Percentiles rank a stretch among this genome's conserved stretches.
These are phyloP conservation scores for Lycodopsis pacificus DNA, from an alignment of 2,797 vertebrate genomes.

Conservation along the genomic window DNA sequence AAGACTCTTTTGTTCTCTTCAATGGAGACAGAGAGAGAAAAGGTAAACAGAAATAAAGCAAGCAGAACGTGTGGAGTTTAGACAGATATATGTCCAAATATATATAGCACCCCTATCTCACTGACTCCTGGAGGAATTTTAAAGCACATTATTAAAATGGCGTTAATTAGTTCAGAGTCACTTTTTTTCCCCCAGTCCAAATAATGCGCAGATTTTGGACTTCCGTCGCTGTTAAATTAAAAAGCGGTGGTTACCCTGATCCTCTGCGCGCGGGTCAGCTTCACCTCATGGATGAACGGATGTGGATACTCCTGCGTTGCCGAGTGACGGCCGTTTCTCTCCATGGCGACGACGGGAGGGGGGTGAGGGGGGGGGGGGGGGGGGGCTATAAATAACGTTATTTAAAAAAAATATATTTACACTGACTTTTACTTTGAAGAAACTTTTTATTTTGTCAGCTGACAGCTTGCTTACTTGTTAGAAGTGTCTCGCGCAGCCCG, in stretches of 20 bases:
- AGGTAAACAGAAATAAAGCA: no score
- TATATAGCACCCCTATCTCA: not conserved
- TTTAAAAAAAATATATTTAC: not conserved
- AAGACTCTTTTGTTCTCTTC: slow-evolving; percentile 2
- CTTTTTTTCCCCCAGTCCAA: not conserved
- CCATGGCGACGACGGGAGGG: not conserved
- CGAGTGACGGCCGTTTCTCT: not conserved
- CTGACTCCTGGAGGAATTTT: not conserved
- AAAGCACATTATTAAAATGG: not conserved
- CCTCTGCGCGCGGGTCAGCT: slow-evolving; percentile 2
- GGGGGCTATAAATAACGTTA: not conserved
- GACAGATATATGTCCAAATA: not conserved
- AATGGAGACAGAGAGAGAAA: not conserved
- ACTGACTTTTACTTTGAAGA: not conserved
- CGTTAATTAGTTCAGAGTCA: not conserved
- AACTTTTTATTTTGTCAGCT: not conserved
- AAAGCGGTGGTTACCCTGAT: not conserved
- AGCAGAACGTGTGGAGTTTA: not conserved
- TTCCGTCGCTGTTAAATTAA: no score
- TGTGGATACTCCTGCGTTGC: not conserved
- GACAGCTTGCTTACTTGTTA: not conserved
- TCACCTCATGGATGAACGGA: slow-evolving; percentile 10
- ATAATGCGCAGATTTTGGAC: not conserved
- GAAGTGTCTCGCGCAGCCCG: not conserved
- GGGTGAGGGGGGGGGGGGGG: not conserved